Base-by-base conservation (phyloP, 2,113 vertebrate species). In the Meriones unguiculatus region DNA sequence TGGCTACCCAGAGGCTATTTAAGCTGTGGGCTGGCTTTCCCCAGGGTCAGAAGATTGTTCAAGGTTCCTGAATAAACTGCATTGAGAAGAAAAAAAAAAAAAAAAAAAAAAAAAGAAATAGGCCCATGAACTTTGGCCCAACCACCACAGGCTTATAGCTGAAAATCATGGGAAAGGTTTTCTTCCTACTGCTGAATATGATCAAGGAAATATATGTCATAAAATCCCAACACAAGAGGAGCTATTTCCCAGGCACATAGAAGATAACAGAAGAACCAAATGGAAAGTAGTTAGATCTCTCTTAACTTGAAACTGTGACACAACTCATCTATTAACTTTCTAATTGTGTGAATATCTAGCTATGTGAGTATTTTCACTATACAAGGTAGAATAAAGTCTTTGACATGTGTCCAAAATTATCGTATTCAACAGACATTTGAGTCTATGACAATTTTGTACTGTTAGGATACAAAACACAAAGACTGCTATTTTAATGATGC, bases 261-360 rank as follows among this genome's bases (percentile, higher is more conserved):
- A 86, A 73, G 54, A 73, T 0, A 88, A 35, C 2, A 75, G 30
- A 88, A 18, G 25, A 94, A 94, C 72, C 46, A 82, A 38, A 91
- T 25, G 38, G 12, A 89, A 93, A 85, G 35, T 82, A 95, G 17
- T 38, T 77, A 57, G 41, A 72, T 85, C 38, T 54, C 57, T 93
- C 62, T 59, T 78, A 54, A 95, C 30, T 88, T 89, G 22, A 54
- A 82, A 88, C 41, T 72, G 86, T 24, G 30, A 25, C 17, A 90
- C 62, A 95, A 90, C 35, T 20, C 62, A 64, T 18, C 22, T 84
- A 82, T 52, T 54, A 95, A 91, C n/a, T 91, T 95, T 75, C 69
- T 38, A 89, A 57, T 84, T 93, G 24, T 10, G 2, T 38, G 52
- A 88, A 78, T 65, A 46, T 14, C 41, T 50, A 46, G 5, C 46